These are phyloP conservation scores for Podocnemis expansa DNA, from an alignment of 2,113 vertebrate genomes.

Conservation along the genomic window DNA sequence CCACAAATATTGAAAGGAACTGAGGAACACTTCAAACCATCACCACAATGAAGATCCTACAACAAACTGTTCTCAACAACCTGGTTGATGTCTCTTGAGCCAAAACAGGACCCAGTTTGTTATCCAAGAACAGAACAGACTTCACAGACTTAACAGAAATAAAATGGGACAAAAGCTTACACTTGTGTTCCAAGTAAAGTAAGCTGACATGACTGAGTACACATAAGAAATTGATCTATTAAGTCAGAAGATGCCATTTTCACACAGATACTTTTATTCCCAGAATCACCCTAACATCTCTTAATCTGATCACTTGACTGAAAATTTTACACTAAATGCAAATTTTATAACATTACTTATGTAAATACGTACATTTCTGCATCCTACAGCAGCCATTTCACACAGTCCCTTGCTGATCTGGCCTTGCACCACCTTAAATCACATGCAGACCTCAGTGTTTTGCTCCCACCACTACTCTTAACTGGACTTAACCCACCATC, in stretches of 20 bases:
- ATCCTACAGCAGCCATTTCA: not conserved
- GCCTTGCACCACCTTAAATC: no score
- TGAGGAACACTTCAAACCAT: not conserved
- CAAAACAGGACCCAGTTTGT: rapidly evolving
- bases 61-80: not conserved
- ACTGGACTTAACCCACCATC: no score
- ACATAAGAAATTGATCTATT: not conserved
- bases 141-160: not conserved
- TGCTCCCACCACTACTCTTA: no score
- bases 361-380: not conserved
- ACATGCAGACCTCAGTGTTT: no score
- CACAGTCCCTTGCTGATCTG: no score
- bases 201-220: not conserved
- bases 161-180: rapidly evolving
- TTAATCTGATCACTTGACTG: not conserved
- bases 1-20: not conserved
- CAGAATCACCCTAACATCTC: not conserved
- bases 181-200: not conserved
- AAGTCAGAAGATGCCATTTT: not conserved
- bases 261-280: not conserved
- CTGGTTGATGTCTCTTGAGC: not conserved
- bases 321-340: not conserved
- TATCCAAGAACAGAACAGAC: not conserved
- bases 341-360: not conserved
- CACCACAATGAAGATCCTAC: not conserved